Evolutionary conservation across 2,113 vertebrate genomes (phyloP).

Genomic region (cattle (Bos taurus)): ARS-UCD2.0 NC_037345.1:8149501-8150000

Average conservation of each 20-base stretch:
- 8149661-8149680: background rate
- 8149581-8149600: accelerated
- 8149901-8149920: too few relatives aligned
- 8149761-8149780: background rate
- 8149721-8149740: background rate
- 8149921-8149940: background rate
- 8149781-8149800: background rate
- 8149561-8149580: background rate
- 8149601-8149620: background rate
- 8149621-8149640: background rate
- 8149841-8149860: background rate
- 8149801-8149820: background rate
- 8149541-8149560: background rate
- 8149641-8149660: background rate
- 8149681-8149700: background rate
- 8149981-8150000: accelerated
- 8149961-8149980: background rate
- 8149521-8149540: background rate
- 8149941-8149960: background rate
- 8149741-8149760: background rate
- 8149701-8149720: background rate
- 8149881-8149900: background rate
- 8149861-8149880: background rate
- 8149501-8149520: background rate
- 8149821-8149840: too few relatives aligned